These are phyloP conservation scores for Prionace glauca DNA, from an alignment of 2,797 vertebrate genomes.

Conservation along the genomic window DNA sequence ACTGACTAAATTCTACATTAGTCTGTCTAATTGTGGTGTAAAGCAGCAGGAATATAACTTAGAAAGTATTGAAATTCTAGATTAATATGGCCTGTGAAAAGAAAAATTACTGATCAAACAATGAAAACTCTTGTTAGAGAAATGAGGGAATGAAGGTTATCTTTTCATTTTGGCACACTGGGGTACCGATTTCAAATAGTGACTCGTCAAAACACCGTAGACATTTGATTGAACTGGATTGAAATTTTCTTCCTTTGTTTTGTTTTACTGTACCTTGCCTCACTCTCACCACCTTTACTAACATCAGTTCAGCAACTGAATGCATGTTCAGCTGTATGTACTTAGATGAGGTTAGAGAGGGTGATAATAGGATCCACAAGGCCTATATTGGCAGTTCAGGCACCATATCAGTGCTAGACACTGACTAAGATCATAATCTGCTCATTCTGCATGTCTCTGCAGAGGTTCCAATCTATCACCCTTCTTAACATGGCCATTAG, in stretches of 20 bases:
- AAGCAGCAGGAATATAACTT: neutral
- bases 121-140: neutral
- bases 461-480: no score
- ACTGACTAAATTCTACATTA: neutral
- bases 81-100: neutral
- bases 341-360: no score
- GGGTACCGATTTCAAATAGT: neutral
- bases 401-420: no score
- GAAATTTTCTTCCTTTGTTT: neutral
- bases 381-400: no score
- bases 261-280: neutral
- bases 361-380: no score
- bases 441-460: no score
- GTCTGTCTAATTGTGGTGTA: neutral
- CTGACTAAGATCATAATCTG: no score
- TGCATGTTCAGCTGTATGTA: no score
- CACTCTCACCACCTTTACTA: neutral
- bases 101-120: neutral
- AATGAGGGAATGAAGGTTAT: neutral
- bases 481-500: no score
- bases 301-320: neutral
- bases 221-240: neutral
- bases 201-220: neutral
- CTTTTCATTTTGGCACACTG: neutral
- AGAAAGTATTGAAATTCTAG: neutral